Percentiles rank a stretch among this genome's conserved stretches.
Conservation (phyloP, 2,888 invertebrate species). For the Yponomeuta plumbellus region DNA sequence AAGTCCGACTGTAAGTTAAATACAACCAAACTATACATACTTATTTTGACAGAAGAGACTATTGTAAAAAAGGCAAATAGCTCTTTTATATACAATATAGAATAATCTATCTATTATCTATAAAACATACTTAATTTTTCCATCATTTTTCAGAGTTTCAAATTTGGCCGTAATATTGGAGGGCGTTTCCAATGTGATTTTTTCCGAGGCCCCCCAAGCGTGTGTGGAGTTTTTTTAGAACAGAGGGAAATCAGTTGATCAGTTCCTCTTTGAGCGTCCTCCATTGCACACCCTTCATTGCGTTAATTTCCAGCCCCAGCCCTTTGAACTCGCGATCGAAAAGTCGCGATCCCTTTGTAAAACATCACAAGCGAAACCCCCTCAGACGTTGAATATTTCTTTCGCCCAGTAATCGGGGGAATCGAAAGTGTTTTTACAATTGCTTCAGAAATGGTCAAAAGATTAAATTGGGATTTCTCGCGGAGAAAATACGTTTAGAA, state of each 20-base stretch:
- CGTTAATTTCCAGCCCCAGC: constrained; percentile 64
- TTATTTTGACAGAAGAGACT: no score
- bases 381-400: constrained; percentile 59
- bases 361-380: constrained; percentile 72
- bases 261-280: constrained; percentile 63
- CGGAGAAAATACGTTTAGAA: constrained; percentile 7
- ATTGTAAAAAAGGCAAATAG: no score
- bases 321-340: constrained; percentile 74
- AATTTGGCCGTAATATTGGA: neutral
- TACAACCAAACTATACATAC: no score
- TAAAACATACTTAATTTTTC: neutral
- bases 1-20: no score
- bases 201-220: neutral
- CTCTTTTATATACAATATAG: no score
- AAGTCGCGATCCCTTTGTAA: constrained; percentile 70
- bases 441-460: constrained; percentile 45
- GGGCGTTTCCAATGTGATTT: neutral
- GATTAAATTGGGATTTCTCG: constrained; percentile 38
- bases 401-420: constrained; percentile 61
- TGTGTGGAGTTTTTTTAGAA: constrained; percentile 8
- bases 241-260: constrained; percentile 52
- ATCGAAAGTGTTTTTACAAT: constrained; percentile 68
- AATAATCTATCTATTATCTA: no score
- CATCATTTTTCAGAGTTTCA: neutral
- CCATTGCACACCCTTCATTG: constrained; percentile 64